Percentiles rank a stretch among this genome's conserved stretches.
Conservation (phyloP, 2,888 invertebrate genomes). For the Plebejus argus region DNA sequence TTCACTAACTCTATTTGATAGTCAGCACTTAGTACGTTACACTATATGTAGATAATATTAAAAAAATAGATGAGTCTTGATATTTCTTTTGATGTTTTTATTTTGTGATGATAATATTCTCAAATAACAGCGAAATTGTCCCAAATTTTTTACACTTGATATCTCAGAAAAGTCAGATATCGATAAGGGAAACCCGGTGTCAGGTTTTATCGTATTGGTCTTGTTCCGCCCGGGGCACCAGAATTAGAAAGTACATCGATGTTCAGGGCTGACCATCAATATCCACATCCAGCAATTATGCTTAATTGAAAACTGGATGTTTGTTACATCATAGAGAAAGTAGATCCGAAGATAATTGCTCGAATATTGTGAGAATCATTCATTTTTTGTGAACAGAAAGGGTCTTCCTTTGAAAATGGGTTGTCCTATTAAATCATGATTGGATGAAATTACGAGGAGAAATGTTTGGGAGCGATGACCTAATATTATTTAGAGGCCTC, state of each 20-base stretch:
- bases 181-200: slow-evolving; percentile 44
- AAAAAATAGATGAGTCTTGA: no score
- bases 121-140: not conserved
- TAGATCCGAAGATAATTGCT: slow-evolving; percentile 49
- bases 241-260: slow-evolving; percentile 73
- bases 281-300: slow-evolving; percentile 61
- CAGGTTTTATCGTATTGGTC: slow-evolving; percentile 44
- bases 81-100: no score
- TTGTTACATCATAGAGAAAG: slow-evolving; percentile 60
- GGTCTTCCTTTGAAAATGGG: slow-evolving; percentile 16
- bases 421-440: not conserved
- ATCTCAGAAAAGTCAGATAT: slow-evolving; percentile 8
- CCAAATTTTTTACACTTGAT: slow-evolving; percentile 3
- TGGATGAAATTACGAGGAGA: slow-evolving; percentile 15
- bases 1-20: no score
- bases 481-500: not conserved
- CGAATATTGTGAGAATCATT: slow-evolving; percentile 37
- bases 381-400: slow-evolving; percentile 21
- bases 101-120: not conserved
- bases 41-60: no score
- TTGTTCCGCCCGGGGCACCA: slow-evolving; percentile 68
- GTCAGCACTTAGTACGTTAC: no score
- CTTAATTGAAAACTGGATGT: slow-evolving; percentile 52
- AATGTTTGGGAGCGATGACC: slow-evolving; percentile 10
- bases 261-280: slow-evolving; percentile 51